Evolutionary conservation across 2,113 vertebrate species (phyloP), one percentile per base, ranked within the genome.

Genomic region (Tretioscincus oriximinensis): DNA sequence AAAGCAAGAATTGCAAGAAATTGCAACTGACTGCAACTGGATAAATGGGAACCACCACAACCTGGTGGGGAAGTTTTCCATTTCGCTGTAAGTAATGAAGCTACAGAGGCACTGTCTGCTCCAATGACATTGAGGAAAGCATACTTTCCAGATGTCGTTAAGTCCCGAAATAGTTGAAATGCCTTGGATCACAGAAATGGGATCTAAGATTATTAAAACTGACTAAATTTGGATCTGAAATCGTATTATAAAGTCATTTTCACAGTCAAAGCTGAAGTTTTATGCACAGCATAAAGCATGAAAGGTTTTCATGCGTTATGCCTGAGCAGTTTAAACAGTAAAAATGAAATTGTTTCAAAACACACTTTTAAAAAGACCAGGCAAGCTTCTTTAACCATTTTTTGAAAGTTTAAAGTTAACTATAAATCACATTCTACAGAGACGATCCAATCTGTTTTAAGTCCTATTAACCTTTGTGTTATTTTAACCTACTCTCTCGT

Each of bases 371-470:
- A 0, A 24, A 68, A 65, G 12, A 63, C 28, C 22, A 75, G 84
- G 22, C 35, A 68, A 84, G 22, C 21, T 24, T 64, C 81, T 90
- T 74, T 51, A 72, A 29, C 70, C 28, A 68, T 61, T 86, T 16
- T 80, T 69, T 45, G 80, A 73, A 85, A 88, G 67, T 0, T 0
- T 76, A 47, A 66, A 31, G 78, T 74, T 82, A 84, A 35, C 9
- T 72, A 73, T 70, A 84, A 78, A 70, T 68, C 76, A 73, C 29
- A 31, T 20, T 22, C 28, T 28, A 58, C 24, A 28, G 14, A 6
- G 73, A 79, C 64, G 75, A 51, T 45, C 4, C 83, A 89, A 89
- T 70, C 73, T 61, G 51, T 77, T 86, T 69, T 20, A 35, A 83
- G 69, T 11, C 80, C 54, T 71, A 78, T 72, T 77, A 85, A 67